Evolutionary conservation across 2,113 vertebrate species (phyloP), one percentile per base, ranked within the genome.

Genomic region (Trematomus loennbergii): DNA sequence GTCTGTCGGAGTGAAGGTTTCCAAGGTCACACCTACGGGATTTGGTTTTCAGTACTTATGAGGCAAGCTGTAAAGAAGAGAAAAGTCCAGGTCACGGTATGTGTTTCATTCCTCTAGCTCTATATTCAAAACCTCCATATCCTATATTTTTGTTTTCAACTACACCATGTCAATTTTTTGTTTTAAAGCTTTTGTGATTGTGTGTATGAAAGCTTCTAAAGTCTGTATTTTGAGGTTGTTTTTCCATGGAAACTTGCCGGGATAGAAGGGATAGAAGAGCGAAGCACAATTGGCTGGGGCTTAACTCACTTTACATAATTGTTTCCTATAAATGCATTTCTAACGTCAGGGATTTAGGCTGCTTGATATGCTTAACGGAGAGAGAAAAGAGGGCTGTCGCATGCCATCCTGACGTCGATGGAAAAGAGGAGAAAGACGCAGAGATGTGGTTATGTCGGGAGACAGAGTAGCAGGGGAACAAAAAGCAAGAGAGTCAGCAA

Each of bases 231-330:
- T 3, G 3, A 22, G 71, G 77, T 43, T 81, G 48, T 83, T 82
- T 75, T 76, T 48, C 58, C 50, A 9, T 54, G 25, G n/a, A 85
- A 80, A 74, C 62, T 49, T 5, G 1, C 8, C n/a, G n/a, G n/a
- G n/a, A n/a, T n/a, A n/a, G n/a, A 55, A 60, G 66, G 33, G 63
- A 76, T 73, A 71, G 72, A 72, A 29, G 49, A 72, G 76, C 63
- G 69, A 68, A 72, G 57, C 71, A 75, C 76, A 87, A 78, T 50
- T 83, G 86, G 18, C 64, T 67, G 53, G 22, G 64, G 79, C 79
- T 84, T 87, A 83, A 46, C 65, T 69, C 72, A 84, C 75, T 86
- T 87, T 84, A 78, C 86, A 90, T 90, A 85, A 88, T 81, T 82
- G 76, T 87, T 81, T 58, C 84, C 76, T 75, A 72, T 75, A 84